A percentile compares a stretch with the other conserved stretches of the same genome.
Conservation (phyloP, 1,140 invertebrate species). For the Achroia grisella region DNA sequence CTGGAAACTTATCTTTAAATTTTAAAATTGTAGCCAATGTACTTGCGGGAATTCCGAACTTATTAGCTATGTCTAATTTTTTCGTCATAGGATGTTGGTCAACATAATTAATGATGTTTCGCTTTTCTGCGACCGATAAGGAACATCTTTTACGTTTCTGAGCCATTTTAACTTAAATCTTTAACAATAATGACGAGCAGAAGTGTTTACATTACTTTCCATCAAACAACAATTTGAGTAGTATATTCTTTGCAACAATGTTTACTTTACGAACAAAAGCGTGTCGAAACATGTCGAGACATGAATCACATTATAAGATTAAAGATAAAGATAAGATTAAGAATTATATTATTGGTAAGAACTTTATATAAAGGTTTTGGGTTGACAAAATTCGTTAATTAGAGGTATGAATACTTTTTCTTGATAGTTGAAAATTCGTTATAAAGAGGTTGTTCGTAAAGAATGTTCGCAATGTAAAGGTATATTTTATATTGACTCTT, state of each 20-base stretch:
- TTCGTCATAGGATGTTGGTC: constrained; percentile 18
- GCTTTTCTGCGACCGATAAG: constrained; percentile 14
- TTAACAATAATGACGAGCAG: constrained; percentile 14
- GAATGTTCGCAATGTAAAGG: constrained; percentile 7
- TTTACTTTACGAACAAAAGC: constrained; percentile 1
- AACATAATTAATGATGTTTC: constrained; percentile 12
- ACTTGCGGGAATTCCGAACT: constrained; percentile 20
- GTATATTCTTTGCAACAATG: too few relatives aligned
- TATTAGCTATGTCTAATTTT: constrained; percentile 27
- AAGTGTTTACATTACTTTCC: constrained; percentile 11
- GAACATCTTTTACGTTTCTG: constrained; percentile 21
- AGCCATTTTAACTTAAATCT: constrained; percentile 16
- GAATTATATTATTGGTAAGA: constrained; percentile 6
- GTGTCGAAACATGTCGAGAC: constrained; percentile 7
- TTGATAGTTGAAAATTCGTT: constrained; percentile 12
- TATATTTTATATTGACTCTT: constrained; percentile 13
- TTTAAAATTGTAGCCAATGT: too few relatives aligned
- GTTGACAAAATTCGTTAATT: constrained; percentile 10
- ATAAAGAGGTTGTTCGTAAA: constrained; percentile 8
- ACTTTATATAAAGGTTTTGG: constrained; percentile 17
- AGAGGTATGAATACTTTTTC: constrained; percentile 11
- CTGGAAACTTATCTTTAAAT: too few relatives aligned
- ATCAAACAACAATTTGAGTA: constrained; percentile 16
- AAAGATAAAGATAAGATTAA: too few relatives aligned
- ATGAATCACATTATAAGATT: constrained; percentile 20